Evolutionary conservation across 2,888 invertebrate species (phyloP), one percentile per base, ranked within the genome.

Genomic region (Lepidochitona cinerea): DNA sequence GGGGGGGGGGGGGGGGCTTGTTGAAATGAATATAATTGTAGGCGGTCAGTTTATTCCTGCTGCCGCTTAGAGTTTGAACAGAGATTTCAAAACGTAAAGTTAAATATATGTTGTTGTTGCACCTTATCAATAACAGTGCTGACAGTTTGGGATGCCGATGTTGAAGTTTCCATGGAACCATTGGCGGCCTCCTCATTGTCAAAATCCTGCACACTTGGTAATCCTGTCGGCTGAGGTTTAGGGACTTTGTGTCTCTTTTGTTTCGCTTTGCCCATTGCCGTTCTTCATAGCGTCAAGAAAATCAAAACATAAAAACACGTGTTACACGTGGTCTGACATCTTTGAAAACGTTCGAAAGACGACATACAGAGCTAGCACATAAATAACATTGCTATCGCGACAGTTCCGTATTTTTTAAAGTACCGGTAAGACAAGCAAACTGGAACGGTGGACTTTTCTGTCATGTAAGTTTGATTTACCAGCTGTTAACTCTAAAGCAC

Each of bases 241-340:
- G 73, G 72, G 18, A 77, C 78, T 52, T 76, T 80, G 76, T 83
- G 84, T 71, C 81, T 82, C 79, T 85, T 87, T 54, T 82, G 79
- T 73, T 83, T 85, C 26, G 70, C 75, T 78, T 87, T 87, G 6
- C 87, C 87, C 87, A 87, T 87, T 35, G 12, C 29, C 14, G 14
- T n/a, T n/a, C 49, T 49, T n/a, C 49, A 49, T 49, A 23, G 18
- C 49, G 49, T 49, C 7, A 7, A 23, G 23, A 49, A 4, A 18
- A 49, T 23, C 49, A 49, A 49, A 49, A 49, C 49, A 49, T 49
- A n/a, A 4, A 18, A 29, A 23, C 23, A 26, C 59, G 32, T 59
- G 5, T 23, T 59, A 23, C 59, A 59, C 32, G 59, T 59, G 59
- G 26, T 23, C 59, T 59, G 59, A 59, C 59, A 59, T 59, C 4